Base-by-base conservation (phyloP, 2,888 invertebrate genomes). In the Rhagium mordax region DNA sequence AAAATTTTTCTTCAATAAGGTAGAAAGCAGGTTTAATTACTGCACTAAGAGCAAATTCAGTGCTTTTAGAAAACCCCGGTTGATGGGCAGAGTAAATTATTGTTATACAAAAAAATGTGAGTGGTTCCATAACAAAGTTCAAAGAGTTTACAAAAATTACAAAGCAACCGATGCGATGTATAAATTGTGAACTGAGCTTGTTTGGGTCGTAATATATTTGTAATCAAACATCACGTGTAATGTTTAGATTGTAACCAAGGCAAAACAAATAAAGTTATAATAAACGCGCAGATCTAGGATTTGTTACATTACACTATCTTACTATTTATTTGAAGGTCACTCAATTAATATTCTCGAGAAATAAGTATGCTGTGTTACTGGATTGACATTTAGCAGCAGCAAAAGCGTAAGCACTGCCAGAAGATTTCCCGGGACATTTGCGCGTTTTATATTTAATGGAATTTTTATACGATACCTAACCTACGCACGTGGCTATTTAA, bases 241-340 rank as follows among this genome's bases (percentile, higher is more conserved):
- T 21, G 21, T 21, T 53, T 53, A 21, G 53, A 59, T 61, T 20
- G 13, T 53, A 53, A 3, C 8, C 29, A 57, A 57, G 24, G 48
- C 24, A 62, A 62, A 64, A 15, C 57, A 57, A 29, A 29, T 29
- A 24, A 1, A n/a, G 24, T 55, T 24, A 29, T 27, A 27, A 6
- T 27, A 15, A 27, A 29, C 24, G 29, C 57, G 57, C 20, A 57
- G 29, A 64, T 51, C 10, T 51, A 51, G 51, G 29, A 64, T 64
- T 51, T 48, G 51, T 64, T 64, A 49, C 64, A 24, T 53, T 53
- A 41, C 33, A 16, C 53, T 18, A 66, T 53, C 27, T 33, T 57
- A 18, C 16, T 51, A 41, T 7, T 20, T 41, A 57, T 7, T 20
- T 41, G 67, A 57, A 67, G 67, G 67, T 24, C 67, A 53, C 21